Percentiles rank a stretch among this genome's conserved stretches.
phyloP scores from a whole-genome alignment of 2,888 invertebrate species.

The Nudaria mundana region DNA sequence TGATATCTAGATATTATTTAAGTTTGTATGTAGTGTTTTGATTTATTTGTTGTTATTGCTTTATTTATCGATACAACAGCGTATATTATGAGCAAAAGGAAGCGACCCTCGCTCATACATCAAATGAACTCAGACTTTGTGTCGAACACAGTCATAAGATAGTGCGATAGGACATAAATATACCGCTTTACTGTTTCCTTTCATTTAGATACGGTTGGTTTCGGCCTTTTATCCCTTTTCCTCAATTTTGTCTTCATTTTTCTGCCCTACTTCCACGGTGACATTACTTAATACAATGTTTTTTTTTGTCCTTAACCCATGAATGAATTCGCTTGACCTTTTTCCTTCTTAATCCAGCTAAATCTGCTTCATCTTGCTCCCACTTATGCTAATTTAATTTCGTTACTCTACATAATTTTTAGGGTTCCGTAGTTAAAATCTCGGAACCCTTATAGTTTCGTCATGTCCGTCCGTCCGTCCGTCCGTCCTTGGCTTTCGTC shows the following conservation, averaged over 20 bases:
- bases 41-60: too few species aligned
- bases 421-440: too few species aligned
- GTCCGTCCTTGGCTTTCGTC: too few species aligned
- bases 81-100: slow-evolving; percentile 13
- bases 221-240: slow-evolving; percentile 46
- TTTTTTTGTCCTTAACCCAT: slow-evolving; percentile 43
- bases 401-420: slow-evolving; percentile 25
- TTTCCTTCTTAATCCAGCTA: slow-evolving; percentile 35
- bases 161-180: slow-evolving; percentile 50
- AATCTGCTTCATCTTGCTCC: slow-evolving; percentile 34
- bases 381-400: slow-evolving; percentile 36
- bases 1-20: too few species aligned
- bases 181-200: slow-evolving; percentile 47
- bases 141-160: slow-evolving; percentile 45
- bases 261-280: slow-evolving; percentile 40
- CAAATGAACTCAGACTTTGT: slow-evolving; percentile 48
- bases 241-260: slow-evolving; percentile 54
- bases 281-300: slow-evolving; percentile 61
- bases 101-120: slow-evolving; percentile 44
- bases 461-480: too few species aligned
- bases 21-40: too few species aligned
- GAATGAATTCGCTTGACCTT: slow-evolving; percentile 33
- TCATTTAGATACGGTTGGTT: slow-evolving; percentile 54
- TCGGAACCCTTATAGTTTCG: too few species aligned
- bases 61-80: slow-evolving; percentile 15